These are phyloP conservation scores for Eurois occulta DNA, from an alignment of 2,888 invertebrate genomes.

Conservation along the genomic window DNA sequence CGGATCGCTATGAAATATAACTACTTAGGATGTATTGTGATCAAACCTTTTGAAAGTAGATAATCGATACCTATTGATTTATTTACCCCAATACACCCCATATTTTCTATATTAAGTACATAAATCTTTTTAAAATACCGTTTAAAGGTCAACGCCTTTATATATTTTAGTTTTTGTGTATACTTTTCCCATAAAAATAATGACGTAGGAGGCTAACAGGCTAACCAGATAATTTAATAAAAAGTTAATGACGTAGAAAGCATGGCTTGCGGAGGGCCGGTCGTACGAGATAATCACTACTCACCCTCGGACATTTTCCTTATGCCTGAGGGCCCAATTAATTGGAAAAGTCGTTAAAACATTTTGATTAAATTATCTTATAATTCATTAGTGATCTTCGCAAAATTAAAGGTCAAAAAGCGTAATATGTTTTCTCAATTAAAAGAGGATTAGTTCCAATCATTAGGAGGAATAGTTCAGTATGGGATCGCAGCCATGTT, in stretches of 20 bases:
- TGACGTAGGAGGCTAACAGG: constrained; percentile 9
- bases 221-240: constrained; percentile 54
- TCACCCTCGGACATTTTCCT: constrained; percentile 71
- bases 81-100: not conserved
- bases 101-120: not conserved
- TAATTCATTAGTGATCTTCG: constrained; percentile 41
- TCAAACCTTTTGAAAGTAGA: not conserved
- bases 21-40: not conserved
- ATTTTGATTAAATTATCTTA: constrained; percentile 58
- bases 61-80: not conserved
- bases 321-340: constrained; percentile 67
- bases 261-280: constrained; percentile 59
- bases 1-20: no score
- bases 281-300: constrained; percentile 71
- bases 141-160: not conserved
- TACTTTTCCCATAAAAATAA: constrained; percentile 18
- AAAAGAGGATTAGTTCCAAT: constrained; percentile 16
- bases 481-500: constrained; percentile 22
- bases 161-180: not conserved
- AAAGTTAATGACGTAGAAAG: constrained; percentile 68
- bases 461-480: constrained; percentile 19
- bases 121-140: not conserved
- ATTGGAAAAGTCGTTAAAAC: constrained; percentile 72
- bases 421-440: constrained; percentile 23
- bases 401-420: constrained; percentile 27